phyloP scores from a whole-genome alignment of 2,888 invertebrate genomes.

The Philereme transversata region DNA sequence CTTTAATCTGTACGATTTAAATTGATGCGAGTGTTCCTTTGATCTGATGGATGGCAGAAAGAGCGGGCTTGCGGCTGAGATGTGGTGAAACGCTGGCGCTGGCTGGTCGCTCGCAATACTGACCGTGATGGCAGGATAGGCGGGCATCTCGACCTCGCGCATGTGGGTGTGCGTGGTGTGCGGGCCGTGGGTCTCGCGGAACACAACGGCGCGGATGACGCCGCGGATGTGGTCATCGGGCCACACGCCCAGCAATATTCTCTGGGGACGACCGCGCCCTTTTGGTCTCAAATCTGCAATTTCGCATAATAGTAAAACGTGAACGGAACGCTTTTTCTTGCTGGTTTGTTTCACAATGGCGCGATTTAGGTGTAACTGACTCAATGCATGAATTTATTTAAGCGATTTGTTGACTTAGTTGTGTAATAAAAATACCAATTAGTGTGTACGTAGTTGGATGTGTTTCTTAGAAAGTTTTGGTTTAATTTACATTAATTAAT shows the following conservation, averaged over 20 bases:
- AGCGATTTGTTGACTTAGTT: not conserved
- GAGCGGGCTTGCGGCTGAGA: not conserved
- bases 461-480: too few relatives aligned
- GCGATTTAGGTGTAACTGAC: constrained; percentile 2
- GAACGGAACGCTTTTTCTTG: constrained; percentile 45
- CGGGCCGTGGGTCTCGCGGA: constrained; percentile 90
- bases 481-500: too few relatives aligned
- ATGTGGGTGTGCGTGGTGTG: constrained; percentile 88
- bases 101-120: constrained; percentile 54
- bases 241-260: constrained; percentile 96
- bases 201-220: constrained; percentile 95
- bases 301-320: constrained; percentile 78
- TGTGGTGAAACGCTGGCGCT: constrained; percentile 12
- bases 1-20: not conserved
- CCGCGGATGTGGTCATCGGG: constrained; percentile 97
- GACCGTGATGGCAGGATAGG: constrained; percentile 78
- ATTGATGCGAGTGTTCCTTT: not conserved
- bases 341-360: not conserved
- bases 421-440: too few relatives aligned
- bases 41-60: not conserved
- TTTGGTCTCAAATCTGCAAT: constrained; percentile 93
- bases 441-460: too few relatives aligned
- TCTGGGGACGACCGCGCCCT: constrained; percentile 94
- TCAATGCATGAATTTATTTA: constrained; percentile 16
- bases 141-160: constrained; percentile 87